These are phyloP conservation scores for Neomonachus schauinslandi DNA, from an alignment of 2,113 vertebrate genomes.

Conservation along the genomic window DNA sequence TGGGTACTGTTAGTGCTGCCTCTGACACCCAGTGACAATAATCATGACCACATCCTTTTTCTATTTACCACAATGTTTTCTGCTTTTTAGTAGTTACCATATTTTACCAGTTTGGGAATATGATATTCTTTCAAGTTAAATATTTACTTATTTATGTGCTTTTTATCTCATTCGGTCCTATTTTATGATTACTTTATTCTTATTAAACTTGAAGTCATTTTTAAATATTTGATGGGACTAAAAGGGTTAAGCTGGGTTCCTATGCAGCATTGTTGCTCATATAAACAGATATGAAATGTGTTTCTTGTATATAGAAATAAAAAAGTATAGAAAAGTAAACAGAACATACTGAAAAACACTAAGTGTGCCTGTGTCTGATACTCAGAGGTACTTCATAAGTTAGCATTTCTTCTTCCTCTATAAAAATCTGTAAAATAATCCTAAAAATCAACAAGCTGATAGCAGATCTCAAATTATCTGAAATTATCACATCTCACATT, in stretches of 20 bases:
- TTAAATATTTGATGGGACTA: conserved; percentile 17
- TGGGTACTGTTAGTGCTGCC: neutral
- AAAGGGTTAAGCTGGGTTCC: neutral
- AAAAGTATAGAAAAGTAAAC: neutral
- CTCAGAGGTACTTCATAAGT: neutral
- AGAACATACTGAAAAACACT: neutral
- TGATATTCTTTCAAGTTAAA: neutral
- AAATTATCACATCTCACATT: neutral
- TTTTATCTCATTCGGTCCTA: neutral
- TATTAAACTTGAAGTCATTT: neutral
- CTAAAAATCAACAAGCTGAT: neutral
- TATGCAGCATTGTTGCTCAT: neutral
- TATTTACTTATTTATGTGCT: neutral
- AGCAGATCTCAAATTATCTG: neutral
- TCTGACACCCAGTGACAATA: neutral
- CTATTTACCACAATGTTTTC: neutral
- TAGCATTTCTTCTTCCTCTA: neutral
- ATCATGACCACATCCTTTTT: neutral
- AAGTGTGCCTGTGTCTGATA: neutral
- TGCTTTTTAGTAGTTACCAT: neutral
- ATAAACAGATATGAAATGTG: neutral
- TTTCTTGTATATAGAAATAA: neutral
- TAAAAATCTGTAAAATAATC: neutral
- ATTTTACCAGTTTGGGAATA: neutral
- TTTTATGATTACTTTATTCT: neutral